Percentiles rank a stretch among this genome's conserved stretches.
Evolutionary conservation across 2,113 vertebrate genomes (phyloP).

Genomic region (Glaucomys volans): DNA sequence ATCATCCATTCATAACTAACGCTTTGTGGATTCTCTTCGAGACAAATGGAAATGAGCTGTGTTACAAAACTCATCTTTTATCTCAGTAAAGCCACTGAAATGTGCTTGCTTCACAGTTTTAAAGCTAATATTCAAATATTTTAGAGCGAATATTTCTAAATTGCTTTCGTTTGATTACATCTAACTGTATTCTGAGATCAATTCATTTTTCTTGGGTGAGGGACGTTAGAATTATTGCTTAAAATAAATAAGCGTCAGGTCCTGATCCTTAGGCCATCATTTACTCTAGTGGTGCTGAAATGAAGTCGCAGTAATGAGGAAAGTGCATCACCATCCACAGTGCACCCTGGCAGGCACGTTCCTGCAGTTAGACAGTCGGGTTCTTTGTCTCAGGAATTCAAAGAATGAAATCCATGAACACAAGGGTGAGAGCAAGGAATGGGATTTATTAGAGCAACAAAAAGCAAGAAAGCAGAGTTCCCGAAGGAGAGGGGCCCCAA

Average conservation of each 20-base stretch:
- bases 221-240: neutral
- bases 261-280: neutral
- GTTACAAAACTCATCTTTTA: neutral
- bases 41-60: neutral
- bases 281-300: neutral
- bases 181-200: neutral
- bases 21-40: neutral
- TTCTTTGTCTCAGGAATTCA: no score
- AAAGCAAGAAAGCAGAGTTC: no score
- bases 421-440: no score
- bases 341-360: neutral
- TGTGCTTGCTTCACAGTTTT: neutral
- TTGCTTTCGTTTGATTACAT: neutral
- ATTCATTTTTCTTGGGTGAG: neutral
- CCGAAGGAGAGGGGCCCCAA: no score
- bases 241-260: neutral
- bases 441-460: no score
- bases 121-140: slow-evolving; percentile 5
- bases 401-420: no score
- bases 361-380: no score
- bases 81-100: neutral
- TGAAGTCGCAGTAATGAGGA: neutral
- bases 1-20: neutral
- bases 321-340: neutral
- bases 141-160: neutral